Evolutionary conservation across 30 jellyfish, hydroid and myxozoan species (phyloP).

Genomic region (Cassiopea andromeda): DNA sequence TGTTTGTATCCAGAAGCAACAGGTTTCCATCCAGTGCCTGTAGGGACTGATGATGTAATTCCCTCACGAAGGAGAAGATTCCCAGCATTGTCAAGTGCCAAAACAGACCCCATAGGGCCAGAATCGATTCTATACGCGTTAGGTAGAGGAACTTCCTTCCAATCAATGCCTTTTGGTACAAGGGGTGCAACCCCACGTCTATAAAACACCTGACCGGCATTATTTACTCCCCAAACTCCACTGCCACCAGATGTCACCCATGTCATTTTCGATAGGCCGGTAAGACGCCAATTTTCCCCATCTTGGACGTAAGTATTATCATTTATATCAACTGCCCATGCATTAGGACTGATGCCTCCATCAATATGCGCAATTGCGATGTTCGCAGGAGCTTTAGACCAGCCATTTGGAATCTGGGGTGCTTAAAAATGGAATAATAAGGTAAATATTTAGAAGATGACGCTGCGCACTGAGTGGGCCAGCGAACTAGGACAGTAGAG

Average conservation of each 20-base stretch:
- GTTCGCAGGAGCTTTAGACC: constrained; percentile 39
- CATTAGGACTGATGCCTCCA: constrained; percentile 65
- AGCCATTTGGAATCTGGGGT: constrained; percentile 52
- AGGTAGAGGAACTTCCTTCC: constrained; percentile 60
- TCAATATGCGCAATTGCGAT: constrained; percentile 39
- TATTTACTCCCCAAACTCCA: constrained; percentile 94
- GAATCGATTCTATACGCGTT: constrained; percentile 67
- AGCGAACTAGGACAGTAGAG: no score
- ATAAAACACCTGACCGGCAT: constrained; percentile 29
- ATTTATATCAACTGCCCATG: constrained; percentile 68
- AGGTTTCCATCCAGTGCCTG: constrained; percentile 79
- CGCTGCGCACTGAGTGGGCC: no score
- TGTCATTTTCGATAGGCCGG: constrained; percentile 18
- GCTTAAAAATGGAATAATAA: constrained; percentile 13
- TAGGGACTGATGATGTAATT: constrained; percentile 44
- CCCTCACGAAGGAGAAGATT: constrained; percentile 81
- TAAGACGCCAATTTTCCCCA: constrained; percentile 59
- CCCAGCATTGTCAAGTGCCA: constrained; percentile 73
- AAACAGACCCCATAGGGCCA: constrained; percentile 74
- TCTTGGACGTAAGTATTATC: constrained; percentile 58
- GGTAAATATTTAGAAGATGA: background rate
- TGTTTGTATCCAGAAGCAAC: constrained; percentile 63
- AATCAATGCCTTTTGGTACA: constrained; percentile 70
- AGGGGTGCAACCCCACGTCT: constrained; percentile 66
- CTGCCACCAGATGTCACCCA: constrained; percentile 88